These are phyloP conservation scores for Taurulus bubalis DNA, from an alignment of 2,113 vertebrate species.

Conservation along the genomic window DNA sequence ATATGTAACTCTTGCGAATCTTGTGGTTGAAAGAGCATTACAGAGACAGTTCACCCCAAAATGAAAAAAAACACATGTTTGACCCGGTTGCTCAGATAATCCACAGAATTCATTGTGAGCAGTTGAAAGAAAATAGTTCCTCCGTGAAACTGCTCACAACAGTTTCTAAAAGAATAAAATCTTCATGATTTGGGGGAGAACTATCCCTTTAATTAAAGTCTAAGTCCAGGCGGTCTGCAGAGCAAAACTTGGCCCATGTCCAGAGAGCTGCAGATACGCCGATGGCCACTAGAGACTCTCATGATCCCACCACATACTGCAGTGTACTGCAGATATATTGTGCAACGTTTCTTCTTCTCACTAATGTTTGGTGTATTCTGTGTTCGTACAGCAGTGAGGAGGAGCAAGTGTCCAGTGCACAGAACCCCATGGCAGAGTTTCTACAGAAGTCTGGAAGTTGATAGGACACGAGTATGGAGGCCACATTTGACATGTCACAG, in stretches of 20 bases:
- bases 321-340: not conserved
- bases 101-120: not conserved
- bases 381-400: not conserved
- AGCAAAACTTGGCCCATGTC: not conserved
- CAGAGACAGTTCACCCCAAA: not conserved
- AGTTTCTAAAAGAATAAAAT: no score
- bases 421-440: not conserved
- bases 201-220: not conserved
- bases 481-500: not conserved
- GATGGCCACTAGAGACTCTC: conserved; percentile 42
- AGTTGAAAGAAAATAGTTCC: not conserved
- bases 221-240: not conserved
- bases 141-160: no score
- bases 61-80: not conserved
- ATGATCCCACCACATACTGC: not conserved
- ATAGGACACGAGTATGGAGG: no score
- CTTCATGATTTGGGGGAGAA: not conserved
- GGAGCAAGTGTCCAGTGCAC: not conserved
- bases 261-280: not conserved
- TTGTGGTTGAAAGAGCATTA: not conserved
- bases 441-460: not conserved
- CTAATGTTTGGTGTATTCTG: not conserved
- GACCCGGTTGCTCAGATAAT: not conserved
- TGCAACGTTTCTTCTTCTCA: not conserved
- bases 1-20: not conserved